Percentiles rank a stretch among this genome's conserved stretches.
phyloP scores from a whole-genome alignment of 2,797 vertebrate genomes.

The Cuniculus paca region DNA sequence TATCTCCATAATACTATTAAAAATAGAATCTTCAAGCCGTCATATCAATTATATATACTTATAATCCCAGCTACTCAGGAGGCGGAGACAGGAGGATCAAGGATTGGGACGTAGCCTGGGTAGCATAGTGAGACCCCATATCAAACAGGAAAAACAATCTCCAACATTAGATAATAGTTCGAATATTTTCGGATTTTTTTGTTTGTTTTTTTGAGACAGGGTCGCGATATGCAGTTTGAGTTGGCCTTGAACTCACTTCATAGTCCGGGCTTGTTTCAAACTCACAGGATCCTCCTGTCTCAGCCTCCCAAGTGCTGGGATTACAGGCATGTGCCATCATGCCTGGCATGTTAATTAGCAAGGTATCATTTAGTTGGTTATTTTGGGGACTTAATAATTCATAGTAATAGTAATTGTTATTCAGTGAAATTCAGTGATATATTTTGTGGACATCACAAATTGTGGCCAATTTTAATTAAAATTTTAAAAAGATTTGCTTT shows the following conservation, averaged over 20 bases:
- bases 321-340: too few species aligned
- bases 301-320: too few species aligned
- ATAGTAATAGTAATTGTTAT: slow-evolving; percentile 4
- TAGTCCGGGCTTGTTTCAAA: too few species aligned
- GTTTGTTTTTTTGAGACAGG: too few species aligned
- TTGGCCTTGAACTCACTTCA: too few species aligned
- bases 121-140: background rate
- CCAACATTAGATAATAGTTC: slow-evolving; percentile 31
- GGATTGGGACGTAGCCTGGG: background rate
- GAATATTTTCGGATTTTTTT: background rate
- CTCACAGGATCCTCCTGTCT: too few species aligned
- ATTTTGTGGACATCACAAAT: slow-evolving; percentile 12
- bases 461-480: slow-evolving; percentile 66
- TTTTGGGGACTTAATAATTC: slow-evolving; percentile 42
- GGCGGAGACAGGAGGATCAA: background rate
- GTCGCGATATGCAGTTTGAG: too few species aligned
- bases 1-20: background rate
- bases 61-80: background rate
- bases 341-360: background rate
- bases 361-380: slow-evolving; percentile 30
- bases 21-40: background rate
- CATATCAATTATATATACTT: background rate
- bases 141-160: background rate
- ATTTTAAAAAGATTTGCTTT: slow-evolving; percentile 19
- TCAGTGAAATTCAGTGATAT: slow-evolving; percentile 41